Evolutionary conservation across 2,113 vertebrate genomes (phyloP).

Genomic region (Gobio gobio): DNA sequence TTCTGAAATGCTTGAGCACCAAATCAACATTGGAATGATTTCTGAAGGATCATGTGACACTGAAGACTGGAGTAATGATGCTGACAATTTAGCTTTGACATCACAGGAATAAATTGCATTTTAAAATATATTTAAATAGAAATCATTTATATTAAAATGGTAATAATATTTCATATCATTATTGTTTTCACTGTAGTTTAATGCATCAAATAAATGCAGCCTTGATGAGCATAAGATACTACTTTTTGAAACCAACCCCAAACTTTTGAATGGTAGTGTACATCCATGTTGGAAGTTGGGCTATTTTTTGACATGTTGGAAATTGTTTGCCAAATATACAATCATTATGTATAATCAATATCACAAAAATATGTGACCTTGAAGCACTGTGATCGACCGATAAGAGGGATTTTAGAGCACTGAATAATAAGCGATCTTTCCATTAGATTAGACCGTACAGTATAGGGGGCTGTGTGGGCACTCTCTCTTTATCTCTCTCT

Average conservation of each 20-base stretch:
- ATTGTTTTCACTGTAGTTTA: neutral
- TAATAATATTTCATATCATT: neutral
- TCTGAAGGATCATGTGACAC: neutral
- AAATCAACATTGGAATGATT: neutral
- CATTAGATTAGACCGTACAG: neutral
- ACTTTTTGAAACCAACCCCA: neutral
- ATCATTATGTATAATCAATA: neutral
- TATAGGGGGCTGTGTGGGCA: neutral
- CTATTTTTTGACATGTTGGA: neutral
- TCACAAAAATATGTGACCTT: neutral
- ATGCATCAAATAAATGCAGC: neutral
- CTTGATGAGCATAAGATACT: neutral
- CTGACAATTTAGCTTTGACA: neutral
- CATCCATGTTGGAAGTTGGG: no score
- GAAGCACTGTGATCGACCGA: neutral
- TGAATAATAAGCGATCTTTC: neutral
- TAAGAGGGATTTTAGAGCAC: neutral
- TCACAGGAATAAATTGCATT: neutral
- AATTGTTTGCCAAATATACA: neutral
- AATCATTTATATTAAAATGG: neutral
- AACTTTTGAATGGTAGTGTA: neutral
- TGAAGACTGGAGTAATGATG: neutral
- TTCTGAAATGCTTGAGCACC: neutral
- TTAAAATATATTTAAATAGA: neutral
- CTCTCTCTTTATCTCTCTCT: neutral